Base-by-base conservation (phyloP, 2,113 vertebrate genomes). In the Prietella phreatophila region DNA sequence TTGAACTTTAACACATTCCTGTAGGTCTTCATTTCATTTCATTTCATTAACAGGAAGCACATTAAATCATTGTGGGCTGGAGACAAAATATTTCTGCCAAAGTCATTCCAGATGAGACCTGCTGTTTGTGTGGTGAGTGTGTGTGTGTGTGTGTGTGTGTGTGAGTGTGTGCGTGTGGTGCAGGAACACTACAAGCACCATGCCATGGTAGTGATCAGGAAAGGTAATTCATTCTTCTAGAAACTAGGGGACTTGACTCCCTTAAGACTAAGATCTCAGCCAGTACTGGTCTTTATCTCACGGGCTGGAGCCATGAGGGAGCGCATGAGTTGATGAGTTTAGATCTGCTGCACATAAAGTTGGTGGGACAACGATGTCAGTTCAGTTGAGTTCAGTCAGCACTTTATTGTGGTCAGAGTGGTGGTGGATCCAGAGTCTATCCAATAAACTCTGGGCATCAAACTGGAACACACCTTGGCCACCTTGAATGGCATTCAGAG, bases 21-120 rank as follows among this genome's bases (percentile, higher is more conserved):
- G 10, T 79, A 67, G 27, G 15, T 30, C n/a, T 33, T 39, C 19
- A 42, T 19, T 78, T 78, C 36, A 42, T 79, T 50, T 79, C 8
- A 39, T 78, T 78, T 15, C 8, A 17, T 79, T n/a, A 30, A 30
- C 85, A 98, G 97, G 91, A 97, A 97, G 93, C 97, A 97, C 73
- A 90, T 97, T 27, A 97, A 95, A 91, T 95, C 96, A 88, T 88
- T 98, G 82, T 96, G 97, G 96, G 93, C 89, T 79, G 97, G 97
- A 47, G 89, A 97, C 84, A 97, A 93, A 73, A 65, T 75, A 30
- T 97, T 97, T 87, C 92, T 98, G 69, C 96, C 97, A 15, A 76
- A 92, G 89, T 96, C 90, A 87, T 96, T 91, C 47, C 93, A 91
- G 0, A 95, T 95, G 17, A 93, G 89, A 1, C 91, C 97, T 2